Conservation (phyloP, 2,888 invertebrate genomes). For the Drosophila nigricruria region DNA sequence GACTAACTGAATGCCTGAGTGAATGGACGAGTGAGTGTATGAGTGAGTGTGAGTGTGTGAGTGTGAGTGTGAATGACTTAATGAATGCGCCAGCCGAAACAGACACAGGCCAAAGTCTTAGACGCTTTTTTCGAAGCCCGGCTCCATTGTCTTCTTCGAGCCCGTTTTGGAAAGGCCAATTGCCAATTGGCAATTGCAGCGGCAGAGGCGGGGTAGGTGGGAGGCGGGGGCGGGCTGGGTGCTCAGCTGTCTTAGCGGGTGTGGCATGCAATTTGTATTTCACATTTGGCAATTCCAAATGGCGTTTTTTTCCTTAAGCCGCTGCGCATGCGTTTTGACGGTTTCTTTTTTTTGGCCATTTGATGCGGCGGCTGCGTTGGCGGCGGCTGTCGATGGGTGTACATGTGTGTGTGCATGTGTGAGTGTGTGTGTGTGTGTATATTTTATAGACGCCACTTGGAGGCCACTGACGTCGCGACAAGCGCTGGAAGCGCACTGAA, state of each 20-base stretch:
- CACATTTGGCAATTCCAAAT: slow-evolving; percentile 70
- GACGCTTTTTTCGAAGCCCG: too few species aligned
- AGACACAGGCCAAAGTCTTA: slow-evolving; percentile 14
- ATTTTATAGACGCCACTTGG: slow-evolving; percentile 48
- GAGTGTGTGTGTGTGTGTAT: slow-evolving; percentile 10
- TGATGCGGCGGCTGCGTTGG: slow-evolving; percentile 48
- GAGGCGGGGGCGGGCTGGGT: neutral
- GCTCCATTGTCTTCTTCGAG: slow-evolving; percentile 41
- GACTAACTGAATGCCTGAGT: slow-evolving; percentile 46
- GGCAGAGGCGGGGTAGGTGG: neutral
- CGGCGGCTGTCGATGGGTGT: neutral
- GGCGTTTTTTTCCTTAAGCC: slow-evolving; percentile 25
- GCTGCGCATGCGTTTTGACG: slow-evolving; percentile 57
- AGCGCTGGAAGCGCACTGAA: slow-evolving; percentile 61
- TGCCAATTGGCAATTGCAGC: slow-evolving; percentile 35
- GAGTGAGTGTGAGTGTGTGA: slow-evolving; percentile 22
- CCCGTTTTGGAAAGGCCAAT: slow-evolving; percentile 60
- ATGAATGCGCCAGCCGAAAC: slow-evolving; percentile 20
- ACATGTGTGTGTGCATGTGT: slow-evolving; percentile 21
- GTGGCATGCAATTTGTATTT: slow-evolving; percentile 73
- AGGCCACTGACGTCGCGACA: slow-evolving; percentile 70
- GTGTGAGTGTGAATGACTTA: slow-evolving; percentile 34
- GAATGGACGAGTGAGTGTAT: slow-evolving; percentile 34
- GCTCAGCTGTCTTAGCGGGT: slow-evolving; percentile 43
- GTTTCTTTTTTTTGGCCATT: slow-evolving; percentile 46